phyloP scores from a whole-genome alignment of 2,113 vertebrate genomes.

The Myxocyprinus asiaticus region DNA sequence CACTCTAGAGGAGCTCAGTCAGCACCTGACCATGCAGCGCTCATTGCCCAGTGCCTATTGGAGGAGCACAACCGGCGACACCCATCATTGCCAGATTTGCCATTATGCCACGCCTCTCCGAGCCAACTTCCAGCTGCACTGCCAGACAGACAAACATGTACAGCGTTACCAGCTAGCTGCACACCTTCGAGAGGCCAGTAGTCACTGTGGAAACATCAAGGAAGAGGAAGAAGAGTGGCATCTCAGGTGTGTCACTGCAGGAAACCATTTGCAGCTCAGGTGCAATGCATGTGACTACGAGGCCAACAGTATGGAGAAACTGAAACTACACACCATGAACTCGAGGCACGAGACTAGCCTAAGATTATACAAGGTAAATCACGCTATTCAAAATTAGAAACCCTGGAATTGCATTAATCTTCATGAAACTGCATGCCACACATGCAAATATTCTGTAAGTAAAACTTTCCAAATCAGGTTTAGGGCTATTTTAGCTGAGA shows the following conservation, averaged over 20 bases:
- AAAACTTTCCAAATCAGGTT: too few species aligned
- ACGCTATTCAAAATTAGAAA: too few species aligned
- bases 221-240: conserved; percentile 80
- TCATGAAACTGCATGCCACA: too few species aligned
- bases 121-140: conserved; percentile 96
- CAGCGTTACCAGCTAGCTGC: conserved; percentile 96
- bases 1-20: conserved; percentile 88
- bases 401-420: too few species aligned
- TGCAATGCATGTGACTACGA: conserved; percentile 96
- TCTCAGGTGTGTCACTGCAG: conserved; percentile 88
- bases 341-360: conserved; percentile 92
- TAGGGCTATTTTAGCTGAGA: too few species aligned
- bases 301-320: conserved; percentile 95
- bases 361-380: conserved; percentile 90
- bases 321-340: conserved; percentile 90
- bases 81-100: conserved; percentile 93
- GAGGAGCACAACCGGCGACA: conserved; percentile 91
- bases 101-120: conserved; percentile 96
- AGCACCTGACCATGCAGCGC: conserved; percentile 90
- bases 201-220: conserved; percentile 35
- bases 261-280: conserved; percentile 91
- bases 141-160: conserved; percentile 91
- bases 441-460: too few species aligned
- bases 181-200: conserved; percentile 87
- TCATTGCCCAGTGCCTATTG: conserved; percentile 92